phyloP scores from a whole-genome alignment of 2,888 invertebrate species.

The Rutpela maculata region DNA sequence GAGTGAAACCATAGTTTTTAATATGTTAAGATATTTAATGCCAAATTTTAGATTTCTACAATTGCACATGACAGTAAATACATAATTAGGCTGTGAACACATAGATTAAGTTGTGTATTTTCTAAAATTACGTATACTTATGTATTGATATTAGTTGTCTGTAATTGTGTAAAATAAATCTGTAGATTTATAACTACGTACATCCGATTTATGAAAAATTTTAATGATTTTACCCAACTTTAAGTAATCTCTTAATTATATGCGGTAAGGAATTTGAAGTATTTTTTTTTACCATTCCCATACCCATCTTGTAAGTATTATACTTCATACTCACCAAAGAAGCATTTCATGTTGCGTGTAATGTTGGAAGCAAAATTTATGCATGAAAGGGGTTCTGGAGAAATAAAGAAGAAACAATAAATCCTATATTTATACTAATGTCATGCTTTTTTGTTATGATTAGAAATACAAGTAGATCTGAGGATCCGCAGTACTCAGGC shows the following conservation, averaged over 20 bases:
- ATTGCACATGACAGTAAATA: constrained; percentile 40
- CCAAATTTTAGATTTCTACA: constrained; percentile 38
- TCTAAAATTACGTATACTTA: constrained; percentile 39
- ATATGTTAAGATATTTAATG: constrained; percentile 29
- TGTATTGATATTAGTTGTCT: constrained; percentile 39
- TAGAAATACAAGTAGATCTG: no score
- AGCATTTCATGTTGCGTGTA: no score
- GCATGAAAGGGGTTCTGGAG: no score
- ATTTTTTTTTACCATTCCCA: background rate
- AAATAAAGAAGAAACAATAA: no score
- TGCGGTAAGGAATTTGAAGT: constrained; percentile 5
- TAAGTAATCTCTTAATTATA: constrained; percentile 29
- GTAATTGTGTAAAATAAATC: constrained; percentile 35
- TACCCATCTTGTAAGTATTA: background rate
- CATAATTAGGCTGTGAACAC: constrained; percentile 40
- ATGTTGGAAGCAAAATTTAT: no score
- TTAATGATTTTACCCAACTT: constrained; percentile 26
- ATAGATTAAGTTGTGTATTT: constrained; percentile 38
- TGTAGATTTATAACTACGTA: constrained; percentile 34
- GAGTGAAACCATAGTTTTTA: constrained; percentile 11
- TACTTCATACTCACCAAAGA: no score
- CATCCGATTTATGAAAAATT: constrained; percentile 28
- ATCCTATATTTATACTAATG: no score
- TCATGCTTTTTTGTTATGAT: no score
- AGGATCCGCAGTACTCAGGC: no score